Percentiles rank a stretch among this genome's conserved stretches.
These are phyloP conservation scores for Lophotriccus pileatus DNA, from an alignment of 2,797 vertebrate species.

Conservation along the genomic window DNA sequence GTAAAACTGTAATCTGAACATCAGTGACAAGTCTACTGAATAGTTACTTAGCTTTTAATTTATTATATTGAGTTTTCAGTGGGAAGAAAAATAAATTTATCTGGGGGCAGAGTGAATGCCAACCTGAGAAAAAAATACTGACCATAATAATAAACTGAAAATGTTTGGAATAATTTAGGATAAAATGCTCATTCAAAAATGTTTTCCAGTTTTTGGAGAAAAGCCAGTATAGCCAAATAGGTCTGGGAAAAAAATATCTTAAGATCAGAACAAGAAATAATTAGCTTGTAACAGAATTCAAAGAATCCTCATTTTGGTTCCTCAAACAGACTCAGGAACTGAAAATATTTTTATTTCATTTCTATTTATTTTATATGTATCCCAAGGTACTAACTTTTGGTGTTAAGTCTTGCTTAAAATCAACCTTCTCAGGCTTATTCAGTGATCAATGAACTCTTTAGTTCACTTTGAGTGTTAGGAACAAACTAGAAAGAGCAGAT, in stretches of 20 bases:
- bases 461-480: background rate
- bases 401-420: constrained; percentile 2
- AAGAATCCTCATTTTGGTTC: constrained; percentile 21
- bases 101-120: background rate
- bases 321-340: constrained; percentile 20
- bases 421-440: background rate
- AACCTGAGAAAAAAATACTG: constrained; percentile 8
- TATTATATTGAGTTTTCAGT: constrained; percentile 31
- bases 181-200: constrained; percentile 7
- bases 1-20: constrained; percentile 67
- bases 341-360: constrained; percentile 19
- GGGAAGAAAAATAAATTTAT: constrained; percentile 47
- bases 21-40: constrained; percentile 61
- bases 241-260: constrained; percentile 1
- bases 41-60: constrained; percentile 49
- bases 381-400: background rate
- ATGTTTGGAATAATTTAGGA: constrained; percentile 10
- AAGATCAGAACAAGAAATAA: constrained; percentile 40
- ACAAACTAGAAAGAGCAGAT: constrained; percentile 11
- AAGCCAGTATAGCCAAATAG: background rate
- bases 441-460: background rate
- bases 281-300: background rate
- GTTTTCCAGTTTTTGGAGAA: background rate
- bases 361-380: constrained; percentile 38
- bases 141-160: constrained; percentile 29